A percentile compares a stretch with the other conserved stretches of the same genome.
phyloP scores from a whole-genome alignment of 2,113 vertebrate genomes.

The Carassius carassius region DNA sequence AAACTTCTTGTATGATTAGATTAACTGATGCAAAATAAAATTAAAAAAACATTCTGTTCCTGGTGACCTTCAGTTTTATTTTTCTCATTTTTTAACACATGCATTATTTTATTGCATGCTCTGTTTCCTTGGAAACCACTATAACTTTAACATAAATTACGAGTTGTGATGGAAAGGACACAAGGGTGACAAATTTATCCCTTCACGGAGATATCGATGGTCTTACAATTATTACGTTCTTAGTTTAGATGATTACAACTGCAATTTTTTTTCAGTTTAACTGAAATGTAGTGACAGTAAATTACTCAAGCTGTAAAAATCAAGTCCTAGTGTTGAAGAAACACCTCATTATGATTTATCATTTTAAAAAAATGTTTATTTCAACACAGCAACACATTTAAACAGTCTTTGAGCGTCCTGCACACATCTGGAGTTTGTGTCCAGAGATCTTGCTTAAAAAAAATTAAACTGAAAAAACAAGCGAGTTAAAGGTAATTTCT shows the following conservation, averaged over 20 bases:
- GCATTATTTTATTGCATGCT: background rate
- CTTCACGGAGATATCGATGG: no score
- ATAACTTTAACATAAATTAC: background rate
- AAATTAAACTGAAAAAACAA: no score
- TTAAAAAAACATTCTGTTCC: background rate
- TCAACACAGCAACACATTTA: background rate
- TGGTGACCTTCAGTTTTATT: background rate
- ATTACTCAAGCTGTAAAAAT: background rate
- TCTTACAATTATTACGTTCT: no score
- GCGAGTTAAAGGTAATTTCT: background rate
- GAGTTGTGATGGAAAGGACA: no score
- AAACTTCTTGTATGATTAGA: background rate
- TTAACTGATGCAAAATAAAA: background rate
- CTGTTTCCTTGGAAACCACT: background rate
- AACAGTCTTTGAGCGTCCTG: background rate
- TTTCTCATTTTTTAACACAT: background rate
- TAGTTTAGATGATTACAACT: no score
- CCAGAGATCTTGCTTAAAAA: background rate
- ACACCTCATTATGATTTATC: background rate
- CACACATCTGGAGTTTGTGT: background rate
- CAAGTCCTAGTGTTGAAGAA: background rate
- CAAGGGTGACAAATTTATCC: no score
- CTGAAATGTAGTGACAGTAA: no score
- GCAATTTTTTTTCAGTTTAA: background rate
- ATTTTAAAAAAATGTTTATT: background rate